Percentiles rank a stretch among this genome's conserved stretches.
phyloP scores from a whole-genome alignment of 2,113 vertebrate species.

The Calyptomena viridis region DNA sequence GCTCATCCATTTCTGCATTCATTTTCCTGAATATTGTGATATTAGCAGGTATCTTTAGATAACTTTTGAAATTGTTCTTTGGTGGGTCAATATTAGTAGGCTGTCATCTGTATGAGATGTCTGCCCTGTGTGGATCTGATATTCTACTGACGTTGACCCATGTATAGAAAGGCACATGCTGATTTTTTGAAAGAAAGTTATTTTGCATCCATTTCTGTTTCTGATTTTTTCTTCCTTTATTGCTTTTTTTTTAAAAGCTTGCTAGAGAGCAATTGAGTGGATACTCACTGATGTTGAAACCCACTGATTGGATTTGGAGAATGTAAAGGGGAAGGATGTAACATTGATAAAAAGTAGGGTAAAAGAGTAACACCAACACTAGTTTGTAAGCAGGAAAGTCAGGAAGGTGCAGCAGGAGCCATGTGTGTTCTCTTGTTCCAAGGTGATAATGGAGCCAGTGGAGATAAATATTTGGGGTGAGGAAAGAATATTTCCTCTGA shows the following conservation, averaged over 20 bases:
- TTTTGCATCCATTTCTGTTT: background rate
- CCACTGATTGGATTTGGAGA: background rate
- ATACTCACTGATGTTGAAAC: background rate
- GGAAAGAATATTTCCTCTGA: constrained; percentile 33
- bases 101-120: background rate
- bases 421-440: background rate
- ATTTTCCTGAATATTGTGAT: background rate
- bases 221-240: background rate
- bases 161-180: accelerated
- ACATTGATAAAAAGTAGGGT: background rate
- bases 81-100: background rate
- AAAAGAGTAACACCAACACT: background rate
- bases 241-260: background rate
- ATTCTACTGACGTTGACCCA: background rate
- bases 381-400: background rate
- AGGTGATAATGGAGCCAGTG: background rate
- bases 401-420: background rate
- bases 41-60: background rate
- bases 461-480: constrained; percentile 19
- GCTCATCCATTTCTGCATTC: background rate
- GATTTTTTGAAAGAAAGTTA: background rate
- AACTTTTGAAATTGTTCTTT: background rate
- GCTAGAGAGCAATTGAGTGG: background rate
- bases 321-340: background rate
- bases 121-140: background rate